phyloP scores from a whole-genome alignment of 2,888 invertebrate genomes.

The Rhamphomyia laevipes region DNA sequence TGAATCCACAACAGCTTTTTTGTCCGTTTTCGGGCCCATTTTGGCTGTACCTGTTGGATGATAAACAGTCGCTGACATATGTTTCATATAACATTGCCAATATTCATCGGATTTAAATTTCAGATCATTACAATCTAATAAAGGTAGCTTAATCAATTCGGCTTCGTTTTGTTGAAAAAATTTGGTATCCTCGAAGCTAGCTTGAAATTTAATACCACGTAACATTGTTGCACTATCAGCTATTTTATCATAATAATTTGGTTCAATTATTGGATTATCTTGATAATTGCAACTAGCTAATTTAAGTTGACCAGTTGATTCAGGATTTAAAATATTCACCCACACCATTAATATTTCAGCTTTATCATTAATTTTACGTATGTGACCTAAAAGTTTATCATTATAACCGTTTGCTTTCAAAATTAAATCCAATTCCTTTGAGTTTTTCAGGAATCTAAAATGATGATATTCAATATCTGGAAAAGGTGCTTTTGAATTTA shows the following conservation, averaged over 20 bases:
- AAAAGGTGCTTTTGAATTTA: conserved; percentile 29
- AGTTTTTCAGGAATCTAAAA: conserved; percentile 26
- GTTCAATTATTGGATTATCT: conserved; percentile 47
- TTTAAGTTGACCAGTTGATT: conserved; percentile 44
- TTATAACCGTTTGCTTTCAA: neutral
- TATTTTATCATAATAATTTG: conserved; percentile 49
- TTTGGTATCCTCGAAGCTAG: conserved; percentile 34
- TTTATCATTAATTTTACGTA: conserved; percentile 13
- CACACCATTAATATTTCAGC: conserved; percentile 32
- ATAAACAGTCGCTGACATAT: conserved; percentile 45
- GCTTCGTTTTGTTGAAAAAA: conserved; percentile 32
- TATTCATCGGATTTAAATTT: conserved; percentile 35
- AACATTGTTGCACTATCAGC: conserved; percentile 43
- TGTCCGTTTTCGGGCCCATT: conserved; percentile 46
- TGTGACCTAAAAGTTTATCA: conserved; percentile 4
- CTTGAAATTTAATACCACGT: conserved; percentile 34
- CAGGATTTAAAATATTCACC: conserved; percentile 39
- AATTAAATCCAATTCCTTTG: conserved; percentile 1
- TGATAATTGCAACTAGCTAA: conserved; percentile 44
- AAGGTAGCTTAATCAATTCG: conserved; percentile 16
- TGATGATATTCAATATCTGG: conserved; percentile 39
- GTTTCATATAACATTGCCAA: conserved; percentile 45
- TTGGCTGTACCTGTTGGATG: conserved; percentile 59
- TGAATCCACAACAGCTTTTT: conserved; percentile 41
- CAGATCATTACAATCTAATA: conserved; percentile 20